phyloP scores from a whole-genome alignment of 2,888 invertebrate genomes.

The Spodoptera picta region DNA sequence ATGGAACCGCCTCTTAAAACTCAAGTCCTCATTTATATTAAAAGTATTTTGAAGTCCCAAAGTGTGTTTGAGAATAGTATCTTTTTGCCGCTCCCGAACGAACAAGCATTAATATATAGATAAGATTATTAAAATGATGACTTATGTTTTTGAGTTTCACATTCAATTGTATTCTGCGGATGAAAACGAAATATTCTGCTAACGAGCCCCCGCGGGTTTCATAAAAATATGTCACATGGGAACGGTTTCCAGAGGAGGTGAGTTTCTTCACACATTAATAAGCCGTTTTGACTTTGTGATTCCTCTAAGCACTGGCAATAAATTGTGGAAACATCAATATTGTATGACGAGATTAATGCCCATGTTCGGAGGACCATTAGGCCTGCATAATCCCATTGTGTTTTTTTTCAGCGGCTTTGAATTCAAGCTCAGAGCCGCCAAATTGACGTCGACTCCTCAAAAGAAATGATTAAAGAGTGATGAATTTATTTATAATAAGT shows the following conservation, averaged over 20 bases:
- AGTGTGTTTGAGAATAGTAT: slow-evolving; percentile 64
- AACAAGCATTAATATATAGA: slow-evolving; percentile 66
- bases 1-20: slow-evolving; percentile 67
- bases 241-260: slow-evolving; percentile 77
- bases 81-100: slow-evolving; percentile 67
- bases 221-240: slow-evolving; percentile 81
- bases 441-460: slow-evolving; percentile 75
- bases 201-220: slow-evolving; percentile 79
- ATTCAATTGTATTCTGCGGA: slow-evolving; percentile 87
- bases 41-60: slow-evolving; percentile 61
- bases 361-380: slow-evolving; percentile 86
- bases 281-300: slow-evolving; percentile 85
- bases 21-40: slow-evolving; percentile 70
- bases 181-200: slow-evolving; percentile 80
- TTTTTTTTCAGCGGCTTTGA: slow-evolving; percentile 80
- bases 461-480: slow-evolving; percentile 76
- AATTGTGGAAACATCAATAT: slow-evolving; percentile 87
- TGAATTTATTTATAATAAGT: slow-evolving; percentile 75
- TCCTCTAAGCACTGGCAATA: slow-evolving; percentile 79
- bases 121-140: slow-evolving; percentile 79
- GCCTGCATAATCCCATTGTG: slow-evolving; percentile 86
- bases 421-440: slow-evolving; percentile 74
- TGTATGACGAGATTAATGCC: slow-evolving; percentile 88
- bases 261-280: slow-evolving; percentile 87
- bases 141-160: slow-evolving; percentile 81